phyloP scores from a whole-genome alignment of 2,888 invertebrate species.

The Ochlodes sylvanus region DNA sequence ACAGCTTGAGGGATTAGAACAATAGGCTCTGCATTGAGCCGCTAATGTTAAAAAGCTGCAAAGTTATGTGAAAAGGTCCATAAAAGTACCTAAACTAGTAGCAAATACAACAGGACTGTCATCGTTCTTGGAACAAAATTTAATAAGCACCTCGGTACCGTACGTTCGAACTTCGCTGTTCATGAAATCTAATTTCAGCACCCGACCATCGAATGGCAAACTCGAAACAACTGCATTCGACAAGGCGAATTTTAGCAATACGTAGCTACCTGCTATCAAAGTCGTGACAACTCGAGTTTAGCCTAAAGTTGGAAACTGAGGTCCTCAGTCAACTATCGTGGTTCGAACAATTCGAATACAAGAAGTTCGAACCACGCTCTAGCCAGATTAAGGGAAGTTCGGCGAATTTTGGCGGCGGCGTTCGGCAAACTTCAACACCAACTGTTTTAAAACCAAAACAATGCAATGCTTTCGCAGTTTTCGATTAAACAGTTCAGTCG shows the following conservation, averaged over 20 bases:
- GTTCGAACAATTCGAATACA: constrained; percentile 39
- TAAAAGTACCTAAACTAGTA: too few species aligned
- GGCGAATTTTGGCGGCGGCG: constrained; percentile 48
- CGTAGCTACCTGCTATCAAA: constrained; percentile 33
- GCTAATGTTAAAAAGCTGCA: neutral
- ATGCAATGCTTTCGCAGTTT: constrained; percentile 45
- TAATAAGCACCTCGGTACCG: neutral
- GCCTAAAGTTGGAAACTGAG: constrained; percentile 30
- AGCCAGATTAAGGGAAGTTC: constrained; percentile 55
- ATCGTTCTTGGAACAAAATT: constrained; percentile 3
- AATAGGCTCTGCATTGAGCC: too few species aligned
- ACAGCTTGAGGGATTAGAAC: too few species aligned
- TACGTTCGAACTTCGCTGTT: constrained; percentile 18
- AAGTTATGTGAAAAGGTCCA: too few species aligned
- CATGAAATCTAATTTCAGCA: constrained; percentile 30
- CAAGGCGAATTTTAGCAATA: constrained; percentile 42
- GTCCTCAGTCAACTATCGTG: constrained; percentile 44
- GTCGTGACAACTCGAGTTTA: constrained; percentile 43
- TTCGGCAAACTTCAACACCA: constrained; percentile 45
- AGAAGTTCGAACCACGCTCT: constrained; percentile 39
- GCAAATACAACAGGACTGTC: neutral
- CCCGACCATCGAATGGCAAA: constrained; percentile 25
- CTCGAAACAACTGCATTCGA: constrained; percentile 43
- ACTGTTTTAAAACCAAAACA: constrained; percentile 49
- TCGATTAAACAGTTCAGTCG: constrained; percentile 1